Evolutionary conservation across 1,140 invertebrate genomes (phyloP).

Genomic region (Hypsibius dujardini): DNA sequence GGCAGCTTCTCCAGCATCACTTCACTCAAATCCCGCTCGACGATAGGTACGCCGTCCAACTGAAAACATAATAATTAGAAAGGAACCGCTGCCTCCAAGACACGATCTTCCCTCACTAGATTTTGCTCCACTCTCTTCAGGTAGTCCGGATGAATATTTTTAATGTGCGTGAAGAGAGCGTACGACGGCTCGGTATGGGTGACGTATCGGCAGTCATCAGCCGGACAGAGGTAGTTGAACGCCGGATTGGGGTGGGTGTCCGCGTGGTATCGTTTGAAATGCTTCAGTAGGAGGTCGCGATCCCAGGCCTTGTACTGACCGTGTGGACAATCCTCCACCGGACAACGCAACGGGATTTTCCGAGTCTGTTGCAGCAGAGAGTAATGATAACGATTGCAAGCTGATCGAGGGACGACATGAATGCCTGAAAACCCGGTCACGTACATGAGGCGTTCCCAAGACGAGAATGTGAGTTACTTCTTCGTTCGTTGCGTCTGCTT

Average conservation of each 20-base stretch:
- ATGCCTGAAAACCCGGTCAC: not conserved
- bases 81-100: not conserved
- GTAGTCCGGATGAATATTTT: not conserved
- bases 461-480: not conserved
- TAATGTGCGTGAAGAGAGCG: slow-evolving; percentile 2
- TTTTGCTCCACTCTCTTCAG: not conserved
- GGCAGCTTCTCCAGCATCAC: not conserved
- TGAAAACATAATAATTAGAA: too few species aligned
- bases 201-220: not conserved
- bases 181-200: not conserved
- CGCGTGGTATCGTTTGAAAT: not conserved
- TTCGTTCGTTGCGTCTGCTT: too few species aligned
- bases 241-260: not conserved
- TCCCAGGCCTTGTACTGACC: not conserved
- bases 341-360: slow-evolving; percentile 11
- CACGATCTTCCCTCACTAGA: not conserved
- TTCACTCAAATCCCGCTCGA: not conserved
- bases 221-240: slow-evolving; percentile 13
- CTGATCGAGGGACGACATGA: too few species aligned
- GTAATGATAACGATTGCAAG: too few species aligned
- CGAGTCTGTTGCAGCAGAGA: not conserved
- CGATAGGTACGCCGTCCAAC: not conserved
- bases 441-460: slow-evolving; percentile 2
- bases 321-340: not conserved
- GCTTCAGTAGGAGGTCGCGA: slow-evolving; percentile 11